Conservation (phyloP, 2,888 invertebrate species). For the Slavum lentiscoides region DNA sequence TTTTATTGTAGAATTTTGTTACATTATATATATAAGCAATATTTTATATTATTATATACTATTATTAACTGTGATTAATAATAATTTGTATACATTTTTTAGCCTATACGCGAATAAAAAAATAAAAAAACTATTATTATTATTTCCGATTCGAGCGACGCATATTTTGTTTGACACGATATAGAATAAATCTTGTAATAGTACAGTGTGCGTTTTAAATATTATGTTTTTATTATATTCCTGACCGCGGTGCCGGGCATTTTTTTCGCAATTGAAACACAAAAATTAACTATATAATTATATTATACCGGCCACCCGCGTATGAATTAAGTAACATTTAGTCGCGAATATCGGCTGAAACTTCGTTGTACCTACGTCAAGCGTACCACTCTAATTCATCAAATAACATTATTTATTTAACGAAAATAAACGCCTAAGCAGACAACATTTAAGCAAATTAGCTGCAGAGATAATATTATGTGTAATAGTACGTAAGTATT, state of each 20-base stretch:
- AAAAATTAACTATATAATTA: neutral
- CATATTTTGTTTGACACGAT: constrained; percentile 7
- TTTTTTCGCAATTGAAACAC: neutral
- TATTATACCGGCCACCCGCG: too few relatives aligned
- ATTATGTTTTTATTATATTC: neutral
- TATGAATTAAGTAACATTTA: too few relatives aligned
- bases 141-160: constrained; percentile 11
- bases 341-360: too few relatives aligned
- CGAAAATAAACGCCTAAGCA: too few relatives aligned
- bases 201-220: constrained; percentile 7
- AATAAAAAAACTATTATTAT: neutral
- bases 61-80: constrained; percentile 26
- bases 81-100: neutral
- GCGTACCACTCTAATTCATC: too few relatives aligned
- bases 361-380: too few relatives aligned
- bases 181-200: constrained; percentile 30
- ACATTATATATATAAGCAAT: neutral
- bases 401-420: too few relatives aligned
- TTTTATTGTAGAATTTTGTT: constrained; percentile 10
- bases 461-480: too few relatives aligned
- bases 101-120: neutral
- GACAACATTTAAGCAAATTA: too few relatives aligned
- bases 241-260: too few relatives aligned
- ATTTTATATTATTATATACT: constrained; percentile 1
- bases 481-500: too few relatives aligned